These are phyloP conservation scores for Xyrichtys novacula DNA, from an alignment of 2,797 vertebrate genomes.

Conservation along the genomic window DNA sequence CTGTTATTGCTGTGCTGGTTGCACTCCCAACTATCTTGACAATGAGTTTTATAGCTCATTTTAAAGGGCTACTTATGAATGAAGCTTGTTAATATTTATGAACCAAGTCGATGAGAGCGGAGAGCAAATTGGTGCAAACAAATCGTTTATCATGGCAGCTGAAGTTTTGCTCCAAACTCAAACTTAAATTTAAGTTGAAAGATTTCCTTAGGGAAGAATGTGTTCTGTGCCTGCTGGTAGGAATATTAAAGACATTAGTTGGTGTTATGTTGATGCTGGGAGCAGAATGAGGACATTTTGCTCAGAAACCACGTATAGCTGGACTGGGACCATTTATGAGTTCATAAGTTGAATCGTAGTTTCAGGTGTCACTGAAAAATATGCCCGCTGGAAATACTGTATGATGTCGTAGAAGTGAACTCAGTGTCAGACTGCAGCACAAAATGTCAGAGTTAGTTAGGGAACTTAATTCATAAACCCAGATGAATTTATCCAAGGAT, in stretches of 20 bases:
- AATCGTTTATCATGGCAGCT: slow-evolving; percentile 47
- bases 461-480: too few species aligned
- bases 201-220: slow-evolving; percentile 5
- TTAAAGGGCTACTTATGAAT: slow-evolving; percentile 39
- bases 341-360: too few species aligned
- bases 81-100: slow-evolving; percentile 64
- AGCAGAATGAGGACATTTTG: not conserved
- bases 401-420: too few species aligned
- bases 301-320: not conserved
- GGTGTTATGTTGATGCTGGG: not conserved
- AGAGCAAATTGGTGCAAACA: slow-evolving; percentile 37
- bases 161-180: slow-evolving; percentile 28
- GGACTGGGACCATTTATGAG: too few species aligned
- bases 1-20: not conserved
- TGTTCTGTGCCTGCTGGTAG: not conserved
- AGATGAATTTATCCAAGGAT: too few species aligned
- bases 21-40: not conserved
- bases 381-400: too few species aligned
- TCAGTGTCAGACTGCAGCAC: too few species aligned
- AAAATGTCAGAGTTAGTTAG: too few species aligned
- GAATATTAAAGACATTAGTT: not conserved
- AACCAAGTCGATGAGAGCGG: slow-evolving; percentile 12
- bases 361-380: not conserved
- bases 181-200: slow-evolving; percentile 15
- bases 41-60: slow-evolving; percentile 23